Base-by-base conservation (phyloP, 2,888 invertebrate species). In the Deilephila porcellus region DNA sequence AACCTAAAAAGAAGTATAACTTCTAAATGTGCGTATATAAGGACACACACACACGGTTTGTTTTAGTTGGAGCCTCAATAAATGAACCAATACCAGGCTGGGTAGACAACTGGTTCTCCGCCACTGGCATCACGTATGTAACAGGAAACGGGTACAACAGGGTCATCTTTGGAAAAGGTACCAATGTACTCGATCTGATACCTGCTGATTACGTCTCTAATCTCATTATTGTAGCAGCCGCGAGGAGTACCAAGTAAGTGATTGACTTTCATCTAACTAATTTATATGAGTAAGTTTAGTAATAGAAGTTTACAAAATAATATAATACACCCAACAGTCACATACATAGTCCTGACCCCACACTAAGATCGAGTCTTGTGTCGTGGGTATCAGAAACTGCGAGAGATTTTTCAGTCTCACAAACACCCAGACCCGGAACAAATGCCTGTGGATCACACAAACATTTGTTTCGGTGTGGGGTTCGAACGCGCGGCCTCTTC, bases 81-180 rank as follows among this genome's bases (percentile, higher is more conserved):
- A 95, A 95, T 77, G 97, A 97, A 82, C 97, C 97, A 1, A 92
- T 96, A 76, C 96, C 96, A 82, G 98, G 98, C 71, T 99, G 99
- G 99, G 96, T 98, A 75, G 98, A 99, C 90, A 98, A 98, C 89
- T 96, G 97, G 94, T 98, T 97, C 88, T 99, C 98, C 52, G 97
- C 97, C 25, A 97, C 97, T 71, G 96, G 96, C 86, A 93, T 96
- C 64, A 95, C 96, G 93, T 94, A 97, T 76, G 96, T 96, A 70
- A 95, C 96, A 34, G 96, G 95, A 76, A 96, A 96, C 86, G 96
- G 96, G 72, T 86, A 96, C 64, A 96, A 96, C 88, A 96, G 98
- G 78, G 97, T 97, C 72, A 96, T 98, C 95, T 94, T 97, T 82
- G 97, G 97, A 83, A 95, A 96, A 82, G 95, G 96, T 74, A 91